These are phyloP conservation scores for Carassius gibelio DNA, from an alignment of 2,113 vertebrate genomes.

Conservation along the genomic window DNA sequence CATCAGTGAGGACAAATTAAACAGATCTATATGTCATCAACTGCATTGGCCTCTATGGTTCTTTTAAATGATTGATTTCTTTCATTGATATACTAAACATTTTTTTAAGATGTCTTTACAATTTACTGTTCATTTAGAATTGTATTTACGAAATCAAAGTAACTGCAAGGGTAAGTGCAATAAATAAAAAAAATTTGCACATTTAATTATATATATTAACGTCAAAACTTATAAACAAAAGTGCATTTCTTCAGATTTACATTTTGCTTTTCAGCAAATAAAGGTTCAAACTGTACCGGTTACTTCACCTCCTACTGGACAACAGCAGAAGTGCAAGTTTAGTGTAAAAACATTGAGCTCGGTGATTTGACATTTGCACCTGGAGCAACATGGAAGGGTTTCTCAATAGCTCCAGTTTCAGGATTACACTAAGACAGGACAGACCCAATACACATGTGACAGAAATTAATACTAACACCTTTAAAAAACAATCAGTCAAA, in stretches of 20 bases:
- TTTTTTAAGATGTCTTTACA: too few relatives aligned
- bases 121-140: too few relatives aligned
- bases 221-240: not conserved
- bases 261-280: not conserved
- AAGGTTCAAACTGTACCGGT: conserved; percentile 1
- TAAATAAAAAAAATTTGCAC: not conserved
- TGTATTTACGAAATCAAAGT: not conserved
- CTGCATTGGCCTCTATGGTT: too few relatives aligned
- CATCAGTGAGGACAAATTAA: too few relatives aligned
- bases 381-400: not conserved
- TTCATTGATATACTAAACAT: too few relatives aligned
- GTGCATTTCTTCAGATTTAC: not conserved
- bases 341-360: conserved; percentile 23
- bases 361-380: not conserved
- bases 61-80: too few relatives aligned
- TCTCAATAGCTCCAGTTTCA: not conserved
- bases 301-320: conserved; percentile 65
- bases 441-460: not conserved
- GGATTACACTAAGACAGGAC: not conserved
- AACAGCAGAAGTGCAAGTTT: conserved; percentile 57
- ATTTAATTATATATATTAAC: not conserved
- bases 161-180: not conserved
- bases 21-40: too few relatives aligned
- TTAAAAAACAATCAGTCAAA: not conserved
- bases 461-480: not conserved